Base-by-base conservation (phyloP, 2,888 invertebrate genomes). In the Drosophila neutralis region DNA sequence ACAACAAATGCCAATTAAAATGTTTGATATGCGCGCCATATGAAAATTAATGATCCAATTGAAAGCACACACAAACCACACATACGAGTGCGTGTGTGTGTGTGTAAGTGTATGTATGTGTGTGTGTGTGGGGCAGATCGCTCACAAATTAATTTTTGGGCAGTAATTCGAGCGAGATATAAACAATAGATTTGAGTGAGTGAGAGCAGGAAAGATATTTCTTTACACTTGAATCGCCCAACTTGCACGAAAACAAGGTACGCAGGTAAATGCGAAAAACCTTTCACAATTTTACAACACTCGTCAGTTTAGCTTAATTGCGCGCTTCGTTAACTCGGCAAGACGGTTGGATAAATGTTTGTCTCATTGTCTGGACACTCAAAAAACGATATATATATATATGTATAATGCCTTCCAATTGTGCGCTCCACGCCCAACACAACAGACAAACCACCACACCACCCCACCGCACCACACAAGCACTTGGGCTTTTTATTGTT, bases 11-110 rank as follows among this genome's bases (percentile, higher is more conserved):
- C 67, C 74, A 82, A 78, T 78, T 86, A 69, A 73, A 82, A 80
- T 74, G 68, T 60, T 70, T 69, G 40, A 87, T 82, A 74, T 72
- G 78, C 80, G 78, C 78, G 73, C 69, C 68, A 71, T 84, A 82
- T 87, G 75, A 78, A 83, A 82, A 83, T 82, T 77, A 82, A 83
- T 81, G 83, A 88, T 86, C 77, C 86, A 87, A 87, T 87, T 87
- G 78, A 86, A 81, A 75, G 72, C 69, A 62, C 75, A 63, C 52
- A 62, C 21, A 40, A 40, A n/a, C 10, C 10, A 42, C 7, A 45
- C 45, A 15, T 15, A 7, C 13, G 21, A 21, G 4, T 15, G 7
- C 8, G 45, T 1, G 10, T 11, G 10, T 21, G 36, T 31, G 59
- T 57, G 59, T 45, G 13, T 60, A 29, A 24, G 24, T 54, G 53